Percentiles rank a stretch among this genome's conserved stretches.
These are phyloP conservation scores for Pseudomugil tenellus DNA, from an alignment of 2,797 vertebrate species.

Conservation along the genomic window DNA sequence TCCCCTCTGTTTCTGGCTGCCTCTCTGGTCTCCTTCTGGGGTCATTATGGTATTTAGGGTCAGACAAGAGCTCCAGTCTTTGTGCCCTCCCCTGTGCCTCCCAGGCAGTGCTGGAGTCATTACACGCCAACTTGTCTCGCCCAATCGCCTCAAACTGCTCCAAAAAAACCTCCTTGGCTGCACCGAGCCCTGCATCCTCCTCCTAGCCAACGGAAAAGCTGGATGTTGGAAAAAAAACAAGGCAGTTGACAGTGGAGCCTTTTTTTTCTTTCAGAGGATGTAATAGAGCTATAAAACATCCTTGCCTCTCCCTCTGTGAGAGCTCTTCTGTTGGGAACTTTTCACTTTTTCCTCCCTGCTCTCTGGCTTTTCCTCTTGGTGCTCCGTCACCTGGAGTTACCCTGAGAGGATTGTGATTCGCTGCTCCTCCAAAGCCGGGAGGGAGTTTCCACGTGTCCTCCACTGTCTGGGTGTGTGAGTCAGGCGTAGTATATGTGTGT, in stretches of 20 bases:
- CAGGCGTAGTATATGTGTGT: constrained; percentile 48
- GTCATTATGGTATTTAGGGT: constrained; percentile 87
- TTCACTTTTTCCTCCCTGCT: constrained; percentile 72
- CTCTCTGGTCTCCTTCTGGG: constrained; percentile 77
- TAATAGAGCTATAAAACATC: constrained; percentile 63
- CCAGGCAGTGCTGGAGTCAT: constrained; percentile 66
- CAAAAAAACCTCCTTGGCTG: constrained; percentile 88
- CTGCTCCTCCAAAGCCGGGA: constrained; percentile 57
- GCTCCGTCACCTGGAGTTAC: constrained; percentile 70
- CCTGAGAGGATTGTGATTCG: constrained; percentile 71
- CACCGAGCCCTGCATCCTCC: constrained; percentile 82
- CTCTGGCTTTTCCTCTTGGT: constrained; percentile 55
- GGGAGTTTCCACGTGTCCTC: constrained; percentile 83
- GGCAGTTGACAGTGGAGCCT: constrained; percentile 49
- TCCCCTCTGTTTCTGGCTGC: constrained; percentile 66
- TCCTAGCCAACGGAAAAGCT: constrained; percentile 86
- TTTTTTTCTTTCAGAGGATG: constrained; percentile 22
- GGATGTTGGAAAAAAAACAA: constrained; percentile 79
- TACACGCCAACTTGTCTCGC: constrained; percentile 77
- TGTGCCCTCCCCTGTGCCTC: constrained; percentile 80
- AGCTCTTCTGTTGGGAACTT: constrained; percentile 59
- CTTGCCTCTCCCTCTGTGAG: constrained; percentile 43
- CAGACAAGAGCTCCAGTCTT: constrained; percentile 89
- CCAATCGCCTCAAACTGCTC: constrained; percentile 79
- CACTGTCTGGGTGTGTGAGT: constrained; percentile 67